Percentiles rank a stretch among this genome's conserved stretches.
Evolutionary conservation across 1,140 invertebrate species (phyloP).

Genomic region (Bombus polaris): DNA sequence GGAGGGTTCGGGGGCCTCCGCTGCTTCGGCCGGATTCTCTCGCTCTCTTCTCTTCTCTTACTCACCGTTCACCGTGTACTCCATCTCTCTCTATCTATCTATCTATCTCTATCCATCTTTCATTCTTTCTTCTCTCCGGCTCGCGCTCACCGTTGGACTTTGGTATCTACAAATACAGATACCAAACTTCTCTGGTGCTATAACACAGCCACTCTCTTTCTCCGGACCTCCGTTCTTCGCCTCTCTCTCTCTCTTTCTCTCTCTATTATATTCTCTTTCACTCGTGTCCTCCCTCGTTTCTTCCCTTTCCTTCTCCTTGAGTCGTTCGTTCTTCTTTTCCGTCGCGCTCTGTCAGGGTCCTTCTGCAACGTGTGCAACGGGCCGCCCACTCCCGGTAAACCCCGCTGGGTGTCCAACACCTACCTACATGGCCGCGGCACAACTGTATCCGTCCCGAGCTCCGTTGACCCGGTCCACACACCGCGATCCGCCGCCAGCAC

Average conservation of each 20-base stretch:
- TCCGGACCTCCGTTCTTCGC: slow-evolving; percentile 6
- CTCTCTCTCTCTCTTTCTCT: slow-evolving; percentile 21
- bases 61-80: background rate
- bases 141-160: slow-evolving; percentile 56
- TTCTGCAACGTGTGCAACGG: slow-evolving; percentile 69
- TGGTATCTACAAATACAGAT: slow-evolving; percentile 79
- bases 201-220: slow-evolving; percentile 68
- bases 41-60: slow-evolving; percentile 15
- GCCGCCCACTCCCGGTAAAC: slow-evolving; percentile 79
- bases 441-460: slow-evolving; percentile 70
- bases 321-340: slow-evolving; percentile 37
- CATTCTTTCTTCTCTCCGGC: slow-evolving; percentile 57
- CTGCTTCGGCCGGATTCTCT: slow-evolving; percentile 47
- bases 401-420: slow-evolving; percentile 82
- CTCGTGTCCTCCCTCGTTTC: slow-evolving; percentile 6
- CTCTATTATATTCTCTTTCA: slow-evolving; percentile 33
- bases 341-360: slow-evolving; percentile 72
- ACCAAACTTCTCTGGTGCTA: slow-evolving; percentile 69
- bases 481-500: slow-evolving; percentile 55
- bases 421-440: slow-evolving; percentile 79
- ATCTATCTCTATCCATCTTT: slow-evolving; percentile 27
- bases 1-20: slow-evolving; percentile 62
- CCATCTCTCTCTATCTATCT: slow-evolving; percentile 29
- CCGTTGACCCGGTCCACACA: slow-evolving; percentile 65
- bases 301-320: slow-evolving; percentile 35